Percentiles rank a stretch among this genome's conserved stretches.
phyloP scores from a whole-genome alignment of 2,113 vertebrate genomes.

The Polypterus bichir region DNA sequence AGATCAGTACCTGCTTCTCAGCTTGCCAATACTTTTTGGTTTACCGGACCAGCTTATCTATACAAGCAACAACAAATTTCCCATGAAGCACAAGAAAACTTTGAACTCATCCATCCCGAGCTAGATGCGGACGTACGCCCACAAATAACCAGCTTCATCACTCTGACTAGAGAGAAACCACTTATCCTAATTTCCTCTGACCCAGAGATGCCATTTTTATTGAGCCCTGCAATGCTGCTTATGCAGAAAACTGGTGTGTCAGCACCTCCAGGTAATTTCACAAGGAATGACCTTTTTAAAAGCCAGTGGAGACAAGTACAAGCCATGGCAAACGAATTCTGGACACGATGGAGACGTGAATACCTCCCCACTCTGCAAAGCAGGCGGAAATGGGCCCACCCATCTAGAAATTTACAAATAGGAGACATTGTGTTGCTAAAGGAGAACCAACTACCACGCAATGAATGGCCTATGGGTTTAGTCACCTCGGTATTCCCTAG shows the following conservation, averaged over 20 bases:
- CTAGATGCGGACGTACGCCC: not conserved
- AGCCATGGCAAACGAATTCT: not conserved
- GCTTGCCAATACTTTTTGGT: not conserved
- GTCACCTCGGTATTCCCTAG: not conserved
- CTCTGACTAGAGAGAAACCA: not conserved
- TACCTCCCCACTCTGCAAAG: not conserved
- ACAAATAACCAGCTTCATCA: not conserved
- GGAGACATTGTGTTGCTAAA: not conserved
- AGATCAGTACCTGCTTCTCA: conserved; percentile 2
- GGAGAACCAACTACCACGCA: not conserved
- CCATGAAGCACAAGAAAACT: not conserved
- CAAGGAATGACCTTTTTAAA: not conserved
- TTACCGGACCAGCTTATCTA: conserved; percentile 7
- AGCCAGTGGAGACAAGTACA: conserved; percentile 4
- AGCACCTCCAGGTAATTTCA: not conserved
- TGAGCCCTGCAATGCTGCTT: conserved; percentile 4
- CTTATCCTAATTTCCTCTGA: conserved; percentile 1
- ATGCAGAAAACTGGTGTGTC: conserved; percentile 1
- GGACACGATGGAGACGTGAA: not conserved
- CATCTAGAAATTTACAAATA: not conserved
- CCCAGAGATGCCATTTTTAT: not conserved
- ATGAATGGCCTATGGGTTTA: not conserved
- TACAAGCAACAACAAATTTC: not conserved
- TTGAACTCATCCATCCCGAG: not conserved
- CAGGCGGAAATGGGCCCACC: not conserved